Evolutionary conservation across 1,140 invertebrate genomes (phyloP).

Genomic region (Procambarus clarkii): DNA sequence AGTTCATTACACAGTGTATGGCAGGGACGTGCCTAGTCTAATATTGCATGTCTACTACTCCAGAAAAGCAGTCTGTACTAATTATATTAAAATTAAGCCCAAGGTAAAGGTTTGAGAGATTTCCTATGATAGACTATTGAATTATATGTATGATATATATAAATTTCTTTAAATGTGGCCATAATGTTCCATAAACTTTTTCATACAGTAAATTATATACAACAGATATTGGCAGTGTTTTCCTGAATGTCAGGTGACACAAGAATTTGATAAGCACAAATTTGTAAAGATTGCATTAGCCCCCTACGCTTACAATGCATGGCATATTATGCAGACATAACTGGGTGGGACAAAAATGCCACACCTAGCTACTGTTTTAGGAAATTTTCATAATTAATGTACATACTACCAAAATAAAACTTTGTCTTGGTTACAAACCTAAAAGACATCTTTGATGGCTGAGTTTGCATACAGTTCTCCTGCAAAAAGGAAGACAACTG

Average conservation of each 20-base stretch:
- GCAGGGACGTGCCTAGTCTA: conserved; percentile 24
- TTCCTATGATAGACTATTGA: neutral
- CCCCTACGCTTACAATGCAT: neutral
- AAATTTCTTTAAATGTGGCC: neutral
- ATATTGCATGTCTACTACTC: conserved; percentile 49
- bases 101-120: neutral
- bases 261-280: neutral
- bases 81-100: neutral
- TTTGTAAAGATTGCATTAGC: neutral
- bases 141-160: conserved; percentile 1
- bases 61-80: conserved; percentile 24
- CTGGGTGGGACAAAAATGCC: neutral
- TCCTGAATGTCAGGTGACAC: conserved; percentile 27
- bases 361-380: neutral
- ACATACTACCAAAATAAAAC: neutral
- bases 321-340: neutral
- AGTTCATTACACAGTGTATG: conserved; percentile 11
- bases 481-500: conserved; percentile 44
- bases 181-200: neutral
- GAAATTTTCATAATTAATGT: neutral
- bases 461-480: conserved; percentile 19
- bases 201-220: neutral
- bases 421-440: neutral
- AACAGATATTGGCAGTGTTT: conserved; percentile 24
- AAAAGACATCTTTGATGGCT: conserved; percentile 5